These are phyloP conservation scores for Sternotherus odoratus DNA, from an alignment of 2,797 vertebrate genomes.

Conservation along the genomic window DNA sequence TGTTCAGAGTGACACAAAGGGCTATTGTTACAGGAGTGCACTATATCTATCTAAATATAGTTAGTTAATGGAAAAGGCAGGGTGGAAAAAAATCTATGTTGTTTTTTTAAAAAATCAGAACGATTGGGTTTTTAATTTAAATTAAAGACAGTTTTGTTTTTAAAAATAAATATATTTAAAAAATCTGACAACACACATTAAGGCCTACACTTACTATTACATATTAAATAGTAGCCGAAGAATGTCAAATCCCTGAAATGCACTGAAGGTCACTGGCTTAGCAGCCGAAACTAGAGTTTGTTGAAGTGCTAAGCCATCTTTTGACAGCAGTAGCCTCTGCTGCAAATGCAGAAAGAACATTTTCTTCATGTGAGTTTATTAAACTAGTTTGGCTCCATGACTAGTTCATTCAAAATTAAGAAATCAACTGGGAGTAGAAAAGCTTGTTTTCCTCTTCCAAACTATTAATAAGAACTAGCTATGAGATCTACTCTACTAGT, in stretches of 20 bases:
- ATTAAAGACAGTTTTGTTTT: not conserved
- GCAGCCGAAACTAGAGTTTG: not conserved
- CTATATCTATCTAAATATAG: not conserved
- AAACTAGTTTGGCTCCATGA: not conserved
- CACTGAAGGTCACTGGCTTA: not conserved
- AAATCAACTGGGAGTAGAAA: not conserved
- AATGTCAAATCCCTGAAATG: not conserved
- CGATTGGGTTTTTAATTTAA: not conserved
- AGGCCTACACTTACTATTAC: not conserved
- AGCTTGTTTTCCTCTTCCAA: not conserved
- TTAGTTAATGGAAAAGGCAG: not conserved
- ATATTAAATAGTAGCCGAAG: not conserved
- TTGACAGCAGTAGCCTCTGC: not conserved
- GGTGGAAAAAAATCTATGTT: not conserved
- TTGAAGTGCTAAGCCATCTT: not conserved
- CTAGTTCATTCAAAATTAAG: not conserved
- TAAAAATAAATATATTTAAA: not conserved
- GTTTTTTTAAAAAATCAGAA: not conserved
- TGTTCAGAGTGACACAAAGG: not conserved
- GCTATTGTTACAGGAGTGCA: not conserved
- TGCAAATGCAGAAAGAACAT: not conserved
- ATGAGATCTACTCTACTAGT: not conserved
- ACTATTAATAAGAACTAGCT: not conserved
- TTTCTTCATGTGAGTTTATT: not conserved
- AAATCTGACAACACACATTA: not conserved